phyloP scores from a whole-genome alignment of 2,113 vertebrate species.

The Columba livia region DNA sequence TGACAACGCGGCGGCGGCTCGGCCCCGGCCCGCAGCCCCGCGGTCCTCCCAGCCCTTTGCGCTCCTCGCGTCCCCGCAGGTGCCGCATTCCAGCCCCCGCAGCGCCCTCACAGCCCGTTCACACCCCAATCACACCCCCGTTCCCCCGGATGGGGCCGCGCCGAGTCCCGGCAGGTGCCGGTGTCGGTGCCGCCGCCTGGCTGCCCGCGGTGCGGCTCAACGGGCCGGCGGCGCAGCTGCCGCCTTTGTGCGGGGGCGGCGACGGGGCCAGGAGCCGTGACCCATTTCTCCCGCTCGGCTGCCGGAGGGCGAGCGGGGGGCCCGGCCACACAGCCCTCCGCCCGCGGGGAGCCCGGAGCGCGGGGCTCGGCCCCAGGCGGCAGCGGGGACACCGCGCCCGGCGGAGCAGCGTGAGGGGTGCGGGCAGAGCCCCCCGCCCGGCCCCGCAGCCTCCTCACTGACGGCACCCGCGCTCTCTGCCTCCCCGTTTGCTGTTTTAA shows the following conservation, averaged over 20 bases:
- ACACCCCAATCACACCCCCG: too few species aligned
- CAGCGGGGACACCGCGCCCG: too few species aligned
- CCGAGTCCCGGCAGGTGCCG: neutral
- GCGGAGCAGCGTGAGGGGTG: neutral
- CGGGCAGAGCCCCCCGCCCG: neutral
- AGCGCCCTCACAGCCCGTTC: too few species aligned
- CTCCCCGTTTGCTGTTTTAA: neutral
- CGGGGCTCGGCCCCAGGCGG: too few species aligned
- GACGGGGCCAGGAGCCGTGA: constrained; percentile 83
- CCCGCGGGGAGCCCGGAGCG: neutral
- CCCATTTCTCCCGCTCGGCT: constrained; percentile 86
- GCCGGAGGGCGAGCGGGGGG: constrained; percentile 81
- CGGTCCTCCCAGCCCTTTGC: too few species aligned
- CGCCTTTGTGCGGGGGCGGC: constrained; percentile 84
- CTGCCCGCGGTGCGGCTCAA: neutral
- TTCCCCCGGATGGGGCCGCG: too few species aligned
- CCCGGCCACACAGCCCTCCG: constrained; percentile 61
- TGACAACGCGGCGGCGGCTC: too few species aligned
- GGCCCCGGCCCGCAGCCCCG: too few species aligned
- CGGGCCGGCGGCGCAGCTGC: constrained; percentile 79
- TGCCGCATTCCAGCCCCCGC: too few species aligned
- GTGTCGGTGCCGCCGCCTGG: neutral
- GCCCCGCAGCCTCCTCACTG: neutral
- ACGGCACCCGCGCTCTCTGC: neutral
- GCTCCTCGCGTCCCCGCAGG: too few species aligned